A percentile compares a stretch with the other conserved stretches of the same genome.
These are phyloP conservation scores for Hycleus cichorii DNA, from an alignment of 1,140 invertebrate genomes.

Conservation along the genomic window DNA sequence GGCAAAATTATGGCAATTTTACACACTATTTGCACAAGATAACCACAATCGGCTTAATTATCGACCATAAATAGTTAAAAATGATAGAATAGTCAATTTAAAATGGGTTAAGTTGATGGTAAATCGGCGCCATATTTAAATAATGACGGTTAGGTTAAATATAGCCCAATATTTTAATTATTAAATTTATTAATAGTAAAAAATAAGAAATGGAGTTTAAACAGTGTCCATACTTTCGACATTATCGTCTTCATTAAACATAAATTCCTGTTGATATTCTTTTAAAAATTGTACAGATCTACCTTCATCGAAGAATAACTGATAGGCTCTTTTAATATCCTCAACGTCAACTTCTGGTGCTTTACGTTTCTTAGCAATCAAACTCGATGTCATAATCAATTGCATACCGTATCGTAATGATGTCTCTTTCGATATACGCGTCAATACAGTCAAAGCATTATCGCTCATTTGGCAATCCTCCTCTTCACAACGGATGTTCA, in stretches of 20 bases:
- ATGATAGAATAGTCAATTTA: no score
- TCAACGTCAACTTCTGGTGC: constrained; percentile 80
- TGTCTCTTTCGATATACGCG: constrained; percentile 86
- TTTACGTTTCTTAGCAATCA: constrained; percentile 78
- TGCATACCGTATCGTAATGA: constrained; percentile 97
- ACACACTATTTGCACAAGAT: no score
- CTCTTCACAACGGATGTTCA: constrained; percentile 79
- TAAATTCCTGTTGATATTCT: constrained; percentile 93
- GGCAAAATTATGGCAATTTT: no score
- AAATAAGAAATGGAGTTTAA: neutral
- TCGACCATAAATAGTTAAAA: no score
- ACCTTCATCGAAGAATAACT: constrained; percentile 88
- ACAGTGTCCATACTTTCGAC: constrained; percentile 14
- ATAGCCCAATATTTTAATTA: no score
- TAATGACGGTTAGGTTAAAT: no score
- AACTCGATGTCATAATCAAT: constrained; percentile 89
- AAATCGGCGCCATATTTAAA: no score
- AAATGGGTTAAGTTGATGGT: no score
- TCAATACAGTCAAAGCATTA: constrained; percentile 86
- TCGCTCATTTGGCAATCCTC: constrained; percentile 94
- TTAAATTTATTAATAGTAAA: no score
- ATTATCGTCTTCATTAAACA: constrained; percentile 65
- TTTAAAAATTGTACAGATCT: constrained; percentile 89
- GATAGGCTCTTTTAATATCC: constrained; percentile 93
- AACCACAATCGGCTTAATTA: no score